Evolutionary conservation across 92 coral and sea anemone species (phyloP).

Genomic region (Epizoanthus stellaris): DNA sequence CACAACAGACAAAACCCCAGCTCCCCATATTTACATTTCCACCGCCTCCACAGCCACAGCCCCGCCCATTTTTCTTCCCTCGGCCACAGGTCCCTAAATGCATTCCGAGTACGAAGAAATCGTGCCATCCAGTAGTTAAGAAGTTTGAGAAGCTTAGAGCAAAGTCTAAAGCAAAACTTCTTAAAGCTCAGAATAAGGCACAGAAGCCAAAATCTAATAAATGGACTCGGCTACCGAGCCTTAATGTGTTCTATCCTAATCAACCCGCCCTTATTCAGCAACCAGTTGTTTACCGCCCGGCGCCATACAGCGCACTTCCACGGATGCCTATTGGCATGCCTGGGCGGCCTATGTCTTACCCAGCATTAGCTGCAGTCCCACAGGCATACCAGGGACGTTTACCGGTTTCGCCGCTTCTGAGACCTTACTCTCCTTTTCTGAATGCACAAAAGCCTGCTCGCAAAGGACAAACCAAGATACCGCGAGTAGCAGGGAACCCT

Average conservation of each 20-base stretch:
- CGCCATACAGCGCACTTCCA: neutral
- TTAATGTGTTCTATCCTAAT: conserved; percentile 25
- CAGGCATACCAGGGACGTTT: conserved; percentile 8
- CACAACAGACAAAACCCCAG: conserved; percentile 8
- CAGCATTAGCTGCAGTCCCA: neutral
- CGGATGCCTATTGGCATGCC: neutral
- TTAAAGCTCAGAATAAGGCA: conserved; percentile 11
- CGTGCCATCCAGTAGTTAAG: conserved; percentile 38
- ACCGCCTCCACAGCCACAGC: conserved; percentile 4
- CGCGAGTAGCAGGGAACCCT: conserved; percentile 29
- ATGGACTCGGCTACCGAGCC: neutral
- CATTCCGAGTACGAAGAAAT: conserved; percentile 36
- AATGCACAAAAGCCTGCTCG: conserved; percentile 12
- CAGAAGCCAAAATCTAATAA: neutral
- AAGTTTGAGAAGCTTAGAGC: conserved; percentile 33
- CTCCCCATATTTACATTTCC: conserved; percentile 1
- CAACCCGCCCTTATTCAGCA: conserved; percentile 32
- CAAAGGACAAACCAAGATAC: neutral
- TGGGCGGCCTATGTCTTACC: conserved; percentile 24
- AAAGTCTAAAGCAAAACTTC: conserved; percentile 30
- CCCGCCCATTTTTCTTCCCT: conserved; percentile 28
- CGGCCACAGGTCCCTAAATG: conserved; percentile 35
- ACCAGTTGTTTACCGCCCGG: conserved; percentile 27
- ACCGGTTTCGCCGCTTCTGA: neutral
- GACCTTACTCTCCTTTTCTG: neutral